Conservation (phyloP, 2,113 vertebrate species). For the Albula goreensis region DNA sequence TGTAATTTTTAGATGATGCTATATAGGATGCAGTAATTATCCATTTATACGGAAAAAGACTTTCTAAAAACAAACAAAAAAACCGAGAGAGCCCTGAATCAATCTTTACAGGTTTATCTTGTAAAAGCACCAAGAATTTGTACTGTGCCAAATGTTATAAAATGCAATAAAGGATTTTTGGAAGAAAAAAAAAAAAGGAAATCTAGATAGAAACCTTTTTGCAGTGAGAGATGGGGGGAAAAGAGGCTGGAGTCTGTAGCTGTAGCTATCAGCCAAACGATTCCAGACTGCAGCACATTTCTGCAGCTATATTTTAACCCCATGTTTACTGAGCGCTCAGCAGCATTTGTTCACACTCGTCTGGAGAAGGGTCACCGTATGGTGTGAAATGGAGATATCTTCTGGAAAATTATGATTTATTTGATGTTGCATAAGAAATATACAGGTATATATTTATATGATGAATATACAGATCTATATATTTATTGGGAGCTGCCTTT, state of each 20-base stretch:
- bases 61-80: conserved; percentile 73
- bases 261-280: conserved; percentile 70
- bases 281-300: conserved; percentile 81
- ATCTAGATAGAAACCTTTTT: conserved; percentile 57
- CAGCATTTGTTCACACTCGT: neutral
- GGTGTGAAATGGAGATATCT: neutral
- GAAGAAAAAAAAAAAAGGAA: conserved; percentile 58
- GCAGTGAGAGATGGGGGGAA: neutral
- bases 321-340: conserved; percentile 52
- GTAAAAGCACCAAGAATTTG: conserved; percentile 86
- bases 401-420: neutral
- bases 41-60: conserved; percentile 81
- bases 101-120: conserved; percentile 88
- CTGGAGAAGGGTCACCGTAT: neutral
- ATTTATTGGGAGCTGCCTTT: neutral
- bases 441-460: neutral
- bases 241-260: conserved; percentile 43
- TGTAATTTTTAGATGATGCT: conserved; percentile 79
- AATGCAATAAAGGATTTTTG: conserved; percentile 87
- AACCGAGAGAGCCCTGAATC: conserved; percentile 70
- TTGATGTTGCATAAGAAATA: neutral
- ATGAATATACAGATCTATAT: no score
- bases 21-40: conserved; percentile 76
- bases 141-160: conserved; percentile 90
- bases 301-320: conserved; percentile 82